Conservation (phyloP, 2,113 vertebrate genomes). For the Tenrec ecaudatus region DNA sequence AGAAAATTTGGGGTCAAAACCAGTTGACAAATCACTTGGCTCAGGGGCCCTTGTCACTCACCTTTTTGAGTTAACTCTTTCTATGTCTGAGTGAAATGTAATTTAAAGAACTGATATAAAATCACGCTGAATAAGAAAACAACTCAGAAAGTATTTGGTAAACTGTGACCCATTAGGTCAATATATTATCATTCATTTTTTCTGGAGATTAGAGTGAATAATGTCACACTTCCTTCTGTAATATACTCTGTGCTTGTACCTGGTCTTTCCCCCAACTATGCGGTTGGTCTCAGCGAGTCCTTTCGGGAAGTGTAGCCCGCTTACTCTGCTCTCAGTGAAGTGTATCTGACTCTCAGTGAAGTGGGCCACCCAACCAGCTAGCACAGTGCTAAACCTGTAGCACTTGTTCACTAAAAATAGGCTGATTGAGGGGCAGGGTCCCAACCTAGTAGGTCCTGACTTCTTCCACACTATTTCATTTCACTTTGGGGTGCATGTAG, state of each 20-base stretch:
- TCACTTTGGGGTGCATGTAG: background rate
- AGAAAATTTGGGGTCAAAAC: background rate
- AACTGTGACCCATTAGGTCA: background rate
- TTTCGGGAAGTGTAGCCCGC: background rate
- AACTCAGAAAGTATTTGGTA: background rate
- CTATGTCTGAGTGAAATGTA: background rate
- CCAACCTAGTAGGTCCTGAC: background rate
- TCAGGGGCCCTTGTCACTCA: background rate
- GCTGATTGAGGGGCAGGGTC: background rate
- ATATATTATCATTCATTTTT: background rate
- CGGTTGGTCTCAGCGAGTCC: background rate
- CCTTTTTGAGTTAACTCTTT: background rate
- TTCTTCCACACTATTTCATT: background rate
- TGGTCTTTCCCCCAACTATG: background rate
- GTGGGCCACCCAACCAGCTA: background rate
- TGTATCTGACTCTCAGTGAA: too few relatives aligned
- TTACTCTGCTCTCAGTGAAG: too few relatives aligned
- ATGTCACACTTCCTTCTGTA: background rate
- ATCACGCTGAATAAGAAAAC: constrained; percentile 22
- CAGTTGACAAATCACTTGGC: background rate
- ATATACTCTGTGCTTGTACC: background rate
- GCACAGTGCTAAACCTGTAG: background rate
- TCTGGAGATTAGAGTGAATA: background rate
- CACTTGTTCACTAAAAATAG: background rate
- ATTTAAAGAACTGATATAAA: background rate